These are phyloP conservation scores for Speoplatyrhinus poulsoni DNA, from an alignment of 2,113 vertebrate genomes.

Conservation along the genomic window DNA sequence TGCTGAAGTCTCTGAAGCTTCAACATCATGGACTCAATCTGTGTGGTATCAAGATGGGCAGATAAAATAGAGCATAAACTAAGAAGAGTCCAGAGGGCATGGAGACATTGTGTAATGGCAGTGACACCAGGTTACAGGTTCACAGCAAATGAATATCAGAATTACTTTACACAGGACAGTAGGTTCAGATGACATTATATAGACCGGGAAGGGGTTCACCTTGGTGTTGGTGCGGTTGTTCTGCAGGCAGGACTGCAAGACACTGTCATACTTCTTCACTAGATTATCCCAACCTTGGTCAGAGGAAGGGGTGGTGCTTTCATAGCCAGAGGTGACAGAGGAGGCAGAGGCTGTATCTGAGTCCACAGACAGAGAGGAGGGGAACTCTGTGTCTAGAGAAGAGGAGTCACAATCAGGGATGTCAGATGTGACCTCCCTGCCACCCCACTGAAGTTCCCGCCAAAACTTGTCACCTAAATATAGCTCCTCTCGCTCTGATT, in stretches of 20 bases:
- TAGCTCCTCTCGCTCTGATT: conserved; percentile 28
- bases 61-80: conserved; percentile 20
- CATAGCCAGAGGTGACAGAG: conserved; percentile 82
- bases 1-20: conserved; percentile 85
- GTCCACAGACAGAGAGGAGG: conserved; percentile 70
- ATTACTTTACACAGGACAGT: neutral
- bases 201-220: conserved; percentile 61
- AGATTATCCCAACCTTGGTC: conserved; percentile 77
- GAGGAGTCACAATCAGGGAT: conserved; percentile 56
- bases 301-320: conserved; percentile 68
- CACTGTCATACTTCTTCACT: conserved; percentile 80
- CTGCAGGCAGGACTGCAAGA: conserved; percentile 81
- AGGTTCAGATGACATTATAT: neutral
- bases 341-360: conserved; percentile 75
- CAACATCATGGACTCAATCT: conserved; percentile 85
- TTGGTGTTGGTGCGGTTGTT: conserved; percentile 76
- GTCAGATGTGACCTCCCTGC: conserved; percentile 24
- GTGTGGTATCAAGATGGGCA: conserved; percentile 12
- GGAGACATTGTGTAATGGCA: conserved; percentile 12
- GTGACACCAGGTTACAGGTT: conserved; percentile 11
- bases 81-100: conserved; percentile 32
- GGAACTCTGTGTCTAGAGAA: conserved; percentile 72
- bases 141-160: neutral
- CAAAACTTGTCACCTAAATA: conserved; percentile 43
- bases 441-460: conserved; percentile 46